A percentile compares a stretch with the other conserved stretches of the same genome.
Conservation (phyloP, 2,113 vertebrate species). For the Hepsetus odoe region DNA sequence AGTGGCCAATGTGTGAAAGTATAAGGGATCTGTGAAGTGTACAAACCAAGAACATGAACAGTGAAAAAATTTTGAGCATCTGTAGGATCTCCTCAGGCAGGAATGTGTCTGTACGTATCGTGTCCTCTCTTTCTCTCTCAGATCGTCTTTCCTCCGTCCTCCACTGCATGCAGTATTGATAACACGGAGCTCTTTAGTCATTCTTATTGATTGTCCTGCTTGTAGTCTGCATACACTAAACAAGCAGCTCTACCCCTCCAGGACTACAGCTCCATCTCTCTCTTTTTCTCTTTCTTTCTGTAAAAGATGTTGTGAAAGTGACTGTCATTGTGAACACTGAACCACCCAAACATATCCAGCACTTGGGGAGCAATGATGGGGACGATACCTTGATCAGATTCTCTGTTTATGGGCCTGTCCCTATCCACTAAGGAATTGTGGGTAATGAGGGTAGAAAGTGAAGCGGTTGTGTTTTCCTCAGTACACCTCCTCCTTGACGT, state of each 20-base stretch:
- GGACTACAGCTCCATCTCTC: not conserved
- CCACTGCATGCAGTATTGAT: not conserved
- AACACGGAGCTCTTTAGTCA: slow-evolving; percentile 4
- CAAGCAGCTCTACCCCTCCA: not conserved
- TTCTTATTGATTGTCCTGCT: slow-evolving; percentile 29
- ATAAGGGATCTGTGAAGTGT: no score
- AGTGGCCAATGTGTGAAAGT: not conserved
- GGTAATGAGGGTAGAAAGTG: slow-evolving; percentile 10
- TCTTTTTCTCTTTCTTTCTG: not conserved
- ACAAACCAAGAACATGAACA: no score
- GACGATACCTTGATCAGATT: not conserved
- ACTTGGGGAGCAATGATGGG: no score
- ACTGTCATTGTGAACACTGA: no score
- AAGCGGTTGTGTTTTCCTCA: slow-evolving; percentile 58
- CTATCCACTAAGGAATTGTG: no score
- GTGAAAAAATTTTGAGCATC: no score
- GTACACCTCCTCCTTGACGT: slow-evolving; percentile 97
- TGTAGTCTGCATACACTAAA: slow-evolving; percentile 29
- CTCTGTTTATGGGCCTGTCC: no score
- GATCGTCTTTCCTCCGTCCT: not conserved
- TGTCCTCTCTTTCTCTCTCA: slow-evolving; percentile 1
- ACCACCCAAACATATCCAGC: no score
- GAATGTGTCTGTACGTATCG: no score
- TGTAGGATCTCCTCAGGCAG: no score
- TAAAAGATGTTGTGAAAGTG: not conserved